Conservation (phyloP, 1,140 invertebrate species). For the Pseudomyrmex cubaensis region DNA sequence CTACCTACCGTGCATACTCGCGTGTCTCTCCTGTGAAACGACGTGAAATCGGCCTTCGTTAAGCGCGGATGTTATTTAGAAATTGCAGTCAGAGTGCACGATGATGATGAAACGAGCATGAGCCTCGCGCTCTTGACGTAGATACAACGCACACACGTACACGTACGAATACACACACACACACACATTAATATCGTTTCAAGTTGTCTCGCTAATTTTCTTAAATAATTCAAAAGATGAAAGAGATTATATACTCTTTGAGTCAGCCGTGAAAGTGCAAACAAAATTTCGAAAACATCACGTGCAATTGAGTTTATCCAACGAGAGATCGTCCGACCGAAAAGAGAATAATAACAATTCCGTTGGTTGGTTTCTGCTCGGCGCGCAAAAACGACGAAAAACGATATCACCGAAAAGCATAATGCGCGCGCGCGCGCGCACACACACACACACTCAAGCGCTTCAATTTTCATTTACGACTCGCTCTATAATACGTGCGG, state of each 20-base stretch:
- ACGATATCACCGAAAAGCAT: not conserved
- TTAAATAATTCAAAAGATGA: not conserved
- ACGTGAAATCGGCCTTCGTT: slow-evolving; percentile 25
- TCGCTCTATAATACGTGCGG: too few relatives aligned
- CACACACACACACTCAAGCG: not conserved
- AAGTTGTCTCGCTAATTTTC: not conserved
- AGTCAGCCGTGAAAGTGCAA: too few relatives aligned
- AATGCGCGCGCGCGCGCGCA: not conserved
- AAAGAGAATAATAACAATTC: not conserved
- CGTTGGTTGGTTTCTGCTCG: not conserved
- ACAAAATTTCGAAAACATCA: not conserved
- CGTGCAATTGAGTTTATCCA: not conserved
- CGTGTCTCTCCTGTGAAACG: not conserved
- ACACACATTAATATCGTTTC: too few relatives aligned
- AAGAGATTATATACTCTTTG: not conserved
- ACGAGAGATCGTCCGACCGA: not conserved
- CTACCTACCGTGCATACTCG: not conserved
- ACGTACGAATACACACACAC: too few relatives aligned
- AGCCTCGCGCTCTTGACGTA: too few relatives aligned
- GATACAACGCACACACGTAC: too few relatives aligned
- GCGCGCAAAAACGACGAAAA: not conserved
- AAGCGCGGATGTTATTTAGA: slow-evolving; percentile 17
- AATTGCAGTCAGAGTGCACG: slow-evolving; percentile 1
- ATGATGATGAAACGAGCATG: slow-evolving; percentile 6
- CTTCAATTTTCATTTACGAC: slow-evolving; percentile 51